Base-by-base conservation (phyloP, 1,140 invertebrate genomes). In the Drosophila lacteicornis region DNA sequence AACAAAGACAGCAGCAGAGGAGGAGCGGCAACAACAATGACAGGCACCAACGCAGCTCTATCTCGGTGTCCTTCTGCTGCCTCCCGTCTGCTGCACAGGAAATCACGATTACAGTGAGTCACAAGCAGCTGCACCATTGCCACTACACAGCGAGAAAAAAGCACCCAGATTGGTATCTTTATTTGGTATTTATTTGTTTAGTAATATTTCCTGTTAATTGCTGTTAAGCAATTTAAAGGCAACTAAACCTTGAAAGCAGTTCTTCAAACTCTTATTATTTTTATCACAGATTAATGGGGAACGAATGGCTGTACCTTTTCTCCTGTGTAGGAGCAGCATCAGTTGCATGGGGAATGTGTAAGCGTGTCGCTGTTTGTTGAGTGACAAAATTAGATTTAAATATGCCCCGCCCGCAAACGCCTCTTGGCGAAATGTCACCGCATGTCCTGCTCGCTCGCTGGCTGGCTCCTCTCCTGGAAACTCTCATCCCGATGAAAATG, bases 311-410 rank as follows among this genome's bases (percentile, higher is more conserved):
- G 2, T 1, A 27, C n/a, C 0, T 68, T 66, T 50, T 12, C 25
- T 33, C 0, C 62, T 2, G 47, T 69, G 67, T 30, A 67, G 0
- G 7, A 43, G 38, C 50, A 53, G 73, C 50, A 75, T 75, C 59
- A 66, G 61, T 42, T 67, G 61, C 62, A 57, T 27, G 58, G 36
- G 2, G 62, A 40, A 27, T 43, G 66, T 58, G 82, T 81, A 61
- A 81, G 76, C 67, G 63, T 73, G 71, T 69, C 81, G 62, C 65
- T 84, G 70, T 84, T 90, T 84, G 84, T 75, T 60, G 66, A 82
- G 81, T 82, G 85, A 85, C 85, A 85, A 90, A 90, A 90, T 90
- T 90, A 90, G 85, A 90, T 90, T 90, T 90, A 90, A 90, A 90
- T 88, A 85, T 73, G 84, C 62, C 61, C 66, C 83, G 75, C 83